Conservation (phyloP, 2,113 vertebrate species). For the Helogale parvula region DNA sequence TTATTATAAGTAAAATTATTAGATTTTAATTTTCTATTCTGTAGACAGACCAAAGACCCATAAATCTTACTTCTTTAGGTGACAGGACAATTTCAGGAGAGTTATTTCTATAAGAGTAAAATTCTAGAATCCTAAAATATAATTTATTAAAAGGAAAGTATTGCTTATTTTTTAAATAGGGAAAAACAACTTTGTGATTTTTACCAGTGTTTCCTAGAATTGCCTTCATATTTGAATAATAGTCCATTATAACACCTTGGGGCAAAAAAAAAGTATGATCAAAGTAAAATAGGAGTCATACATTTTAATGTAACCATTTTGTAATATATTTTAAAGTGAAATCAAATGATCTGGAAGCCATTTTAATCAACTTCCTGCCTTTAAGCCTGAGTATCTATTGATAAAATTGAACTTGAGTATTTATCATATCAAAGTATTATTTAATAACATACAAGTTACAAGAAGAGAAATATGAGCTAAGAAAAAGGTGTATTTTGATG, state of each 20-base stretch:
- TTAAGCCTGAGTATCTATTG: conserved; percentile 24
- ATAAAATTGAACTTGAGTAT: conserved; percentile 19
- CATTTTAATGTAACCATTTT: conserved; percentile 24
- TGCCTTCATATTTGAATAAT: background rate
- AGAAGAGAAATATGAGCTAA: background rate
- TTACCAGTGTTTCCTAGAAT: background rate
- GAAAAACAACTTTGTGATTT: background rate
- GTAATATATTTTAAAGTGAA: conserved; percentile 37
- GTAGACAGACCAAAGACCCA: background rate
- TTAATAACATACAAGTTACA: background rate
- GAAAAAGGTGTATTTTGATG: background rate
- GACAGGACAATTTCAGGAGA: background rate
- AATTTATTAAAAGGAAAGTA: background rate
- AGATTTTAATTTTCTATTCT: conserved; percentile 27
- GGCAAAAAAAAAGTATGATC: background rate
- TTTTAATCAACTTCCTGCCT: conserved; percentile 17
- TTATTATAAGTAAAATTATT: conserved; percentile 5
- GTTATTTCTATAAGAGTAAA: conserved; percentile 19
- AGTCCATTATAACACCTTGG: background rate
- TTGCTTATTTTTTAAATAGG: background rate
- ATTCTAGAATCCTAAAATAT: conserved; percentile 21
- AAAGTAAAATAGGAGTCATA: conserved; percentile 43
- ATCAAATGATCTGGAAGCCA: background rate
- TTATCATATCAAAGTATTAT: conserved; percentile 2
- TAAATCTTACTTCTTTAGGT: background rate